Base-by-base conservation (phyloP, 1,140 invertebrate genomes). In the Magallana angulata region DNA sequence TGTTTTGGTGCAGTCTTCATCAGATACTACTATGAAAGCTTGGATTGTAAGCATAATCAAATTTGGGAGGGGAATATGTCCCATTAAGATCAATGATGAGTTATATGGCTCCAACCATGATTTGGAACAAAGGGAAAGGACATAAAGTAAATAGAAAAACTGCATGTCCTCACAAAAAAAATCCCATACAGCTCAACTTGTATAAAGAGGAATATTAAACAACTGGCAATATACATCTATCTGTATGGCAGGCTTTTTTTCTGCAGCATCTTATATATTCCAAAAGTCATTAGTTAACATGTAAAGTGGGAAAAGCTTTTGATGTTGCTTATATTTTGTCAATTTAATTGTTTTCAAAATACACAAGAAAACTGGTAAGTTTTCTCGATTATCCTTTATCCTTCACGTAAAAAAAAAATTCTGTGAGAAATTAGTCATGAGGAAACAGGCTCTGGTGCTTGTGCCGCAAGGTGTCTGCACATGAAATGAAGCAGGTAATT, bases 401-500 rank as follows among this genome's bases (percentile, higher is more conserved):
- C 24, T 76, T 12, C 68, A 76, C 12, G 36, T 76, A 76, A 76
- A 76, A 76, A 76, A 64, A 3, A 5, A 7, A 64, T 71, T 24
- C 24, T 30, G 68, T 76, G 68, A 76, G 24, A 76, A 76, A 30
- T 76, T 64, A 64, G 14, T 18, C 68, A 30, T 12, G 24, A 76
- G 24, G 68, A 30, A 76, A 30, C 24, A 30, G 9, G 68, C 68
- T 30, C 7, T 2, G 68, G 9, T 7, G 30, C 68, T 12, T 9
- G 68, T 11, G 36, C 30, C 24, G 68, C 68, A 76, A 76, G 68
- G 68, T 76, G 68, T 76, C 68, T 76, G 68, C 68, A 76, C 68
- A 30, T 76, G 24, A 76, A 76, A 76, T 76, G 68, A 76, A 76
- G 68, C 68, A 76, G 68, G 68, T 76, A 76, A 76, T 76, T 76